Base-by-base conservation (phyloP, 2,797 vertebrate species). In the Coluber constrictor region DNA sequence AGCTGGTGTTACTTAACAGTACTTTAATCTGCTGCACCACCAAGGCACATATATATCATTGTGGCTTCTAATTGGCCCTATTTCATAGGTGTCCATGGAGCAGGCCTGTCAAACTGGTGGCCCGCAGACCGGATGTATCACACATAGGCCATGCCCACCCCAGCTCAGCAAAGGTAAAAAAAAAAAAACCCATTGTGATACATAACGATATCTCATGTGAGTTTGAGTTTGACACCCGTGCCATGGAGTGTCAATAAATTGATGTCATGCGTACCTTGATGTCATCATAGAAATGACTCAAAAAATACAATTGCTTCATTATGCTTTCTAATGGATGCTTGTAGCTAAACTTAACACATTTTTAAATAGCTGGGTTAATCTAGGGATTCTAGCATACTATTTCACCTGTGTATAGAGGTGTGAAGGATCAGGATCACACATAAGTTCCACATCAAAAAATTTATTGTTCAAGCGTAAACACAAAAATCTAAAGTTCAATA, bases 321-420 rank as follows among this genome's bases (percentile, higher is more conserved):
- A 47, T 43, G 4, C 23, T 83, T 83, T 47, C 37, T 83, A 83
- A 83, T 47, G 74, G 37, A 83, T 83, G 20, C 37, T 23, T 83
- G 47, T 25, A 83, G 37, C 74, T 83, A 25, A 47, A 83, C 37
- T 95, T 94, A 97, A 95, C 96, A 97, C 96, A 97, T 91, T 95
- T 97, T 96, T 97, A 97, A 97, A 97, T 97, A 97, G 96, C 97
- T 97, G 97, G 97, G 97, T 98, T 97, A 97, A 97, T 97, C 97
- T 97, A 95, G 95, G 95, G 96, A 97, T 97, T 97, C 97, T 96
- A 96, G 86, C 90, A 96, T 93, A 97, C 96, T 94, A 95, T 96
- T 98, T 97, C 96, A 97, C 97, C 96, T 98, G 96, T 96, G 97
- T 97, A 96, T 94, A 96, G 96, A 97, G 97, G 95, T 94, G 66